Evolutionary conservation across 2,113 vertebrate species (phyloP).

Genomic region (Drymodes brunneopygia): DNA sequence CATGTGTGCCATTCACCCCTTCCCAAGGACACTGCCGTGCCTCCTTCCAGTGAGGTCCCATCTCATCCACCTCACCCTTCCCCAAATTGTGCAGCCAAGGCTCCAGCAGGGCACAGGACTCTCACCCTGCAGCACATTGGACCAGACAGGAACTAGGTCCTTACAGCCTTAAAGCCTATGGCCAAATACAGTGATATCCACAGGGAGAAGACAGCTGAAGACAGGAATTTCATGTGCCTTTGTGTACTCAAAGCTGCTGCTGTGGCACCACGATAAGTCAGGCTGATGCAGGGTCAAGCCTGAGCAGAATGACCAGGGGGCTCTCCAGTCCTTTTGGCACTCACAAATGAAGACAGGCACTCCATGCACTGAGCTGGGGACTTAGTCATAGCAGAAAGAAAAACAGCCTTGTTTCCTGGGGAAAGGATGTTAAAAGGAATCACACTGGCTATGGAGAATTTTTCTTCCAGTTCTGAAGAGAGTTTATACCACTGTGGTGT

Average conservation of each 20-base stretch:
- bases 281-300: not conserved
- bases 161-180: not conserved
- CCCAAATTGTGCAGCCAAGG: accelerated
- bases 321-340: not conserved
- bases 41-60: accelerated
- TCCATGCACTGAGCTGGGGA: not conserved
- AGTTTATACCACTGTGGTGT: not conserved
- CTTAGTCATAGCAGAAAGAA: not conserved
- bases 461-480: not conserved
- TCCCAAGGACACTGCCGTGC: not conserved
- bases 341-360: not conserved
- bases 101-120: accelerated
- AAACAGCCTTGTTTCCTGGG: not conserved
- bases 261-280: not conserved
- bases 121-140: not conserved
- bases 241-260: not conserved
- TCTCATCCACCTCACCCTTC: not conserved
- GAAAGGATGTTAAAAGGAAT: not conserved
- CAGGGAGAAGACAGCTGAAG: not conserved
- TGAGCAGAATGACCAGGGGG: not conserved
- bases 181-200: not conserved
- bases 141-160: not conserved
- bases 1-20: accelerated
- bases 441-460: not conserved
- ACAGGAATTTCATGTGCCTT: not conserved